Conservation (phyloP, 2,113 vertebrate species). For the Phodopus roborovskii region DNA sequence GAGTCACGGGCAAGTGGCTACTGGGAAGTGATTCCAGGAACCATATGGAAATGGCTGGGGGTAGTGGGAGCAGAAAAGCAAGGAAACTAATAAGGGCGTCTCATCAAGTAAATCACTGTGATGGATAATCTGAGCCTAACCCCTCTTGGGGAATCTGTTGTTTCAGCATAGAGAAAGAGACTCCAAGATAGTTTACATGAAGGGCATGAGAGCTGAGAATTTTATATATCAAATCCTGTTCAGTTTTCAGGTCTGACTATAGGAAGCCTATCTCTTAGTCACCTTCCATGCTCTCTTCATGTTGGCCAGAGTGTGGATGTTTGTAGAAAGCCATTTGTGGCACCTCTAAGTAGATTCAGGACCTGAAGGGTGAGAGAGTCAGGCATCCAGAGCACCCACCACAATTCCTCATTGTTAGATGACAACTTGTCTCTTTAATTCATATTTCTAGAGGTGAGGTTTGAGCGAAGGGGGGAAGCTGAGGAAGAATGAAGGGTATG, state of each 20-base stretch:
- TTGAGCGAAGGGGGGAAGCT: background rate
- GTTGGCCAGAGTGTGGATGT: background rate
- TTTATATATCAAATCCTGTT: too few relatives aligned
- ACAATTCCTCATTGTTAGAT: background rate
- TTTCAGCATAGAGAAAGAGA: background rate
- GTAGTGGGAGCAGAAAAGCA: background rate
- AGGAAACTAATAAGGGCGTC: background rate
- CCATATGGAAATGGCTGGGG: too few relatives aligned
- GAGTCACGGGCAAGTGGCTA: background rate
- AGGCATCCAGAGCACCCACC: background rate
- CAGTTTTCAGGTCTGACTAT: background rate
- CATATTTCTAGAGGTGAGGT: background rate
- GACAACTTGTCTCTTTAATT: background rate
- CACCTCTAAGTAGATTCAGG: background rate
- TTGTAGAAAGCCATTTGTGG: background rate
- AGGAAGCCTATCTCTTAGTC: background rate
- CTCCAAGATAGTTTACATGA: rapidly evolving
- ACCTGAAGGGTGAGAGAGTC: background rate
- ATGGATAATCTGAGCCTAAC: background rate
- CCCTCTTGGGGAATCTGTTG: background rate
- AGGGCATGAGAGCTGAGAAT: background rate
- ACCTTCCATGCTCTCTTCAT: rapidly evolving
- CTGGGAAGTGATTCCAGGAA: background rate
- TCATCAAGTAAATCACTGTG: background rate
- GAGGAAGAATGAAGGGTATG: background rate